Evolutionary conservation across 2,888 invertebrate species (phyloP).

Genomic region (Timema cristinae): DNA sequence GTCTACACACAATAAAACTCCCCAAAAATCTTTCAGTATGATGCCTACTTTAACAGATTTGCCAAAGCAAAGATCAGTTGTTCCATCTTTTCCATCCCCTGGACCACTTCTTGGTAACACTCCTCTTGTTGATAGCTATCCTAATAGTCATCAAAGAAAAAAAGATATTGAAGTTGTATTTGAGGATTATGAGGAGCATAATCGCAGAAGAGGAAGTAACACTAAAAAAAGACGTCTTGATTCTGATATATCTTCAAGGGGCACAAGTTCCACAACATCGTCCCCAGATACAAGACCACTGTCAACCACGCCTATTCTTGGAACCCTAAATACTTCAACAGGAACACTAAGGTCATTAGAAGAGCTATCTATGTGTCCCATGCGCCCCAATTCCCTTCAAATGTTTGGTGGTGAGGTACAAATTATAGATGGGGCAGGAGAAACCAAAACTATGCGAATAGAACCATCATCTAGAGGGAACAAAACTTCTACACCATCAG

Average conservation of each 20-base stretch:
- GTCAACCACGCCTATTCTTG: slow-evolving; percentile 18
- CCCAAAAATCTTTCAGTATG: no score
- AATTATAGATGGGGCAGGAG: slow-evolving; percentile 64
- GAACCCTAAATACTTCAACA: slow-evolving; percentile 29
- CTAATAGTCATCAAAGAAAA: slow-evolving; percentile 33
- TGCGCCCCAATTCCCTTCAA: slow-evolving; percentile 48
- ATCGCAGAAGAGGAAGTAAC: slow-evolving; percentile 6
- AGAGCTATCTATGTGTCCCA: slow-evolving; percentile 49
- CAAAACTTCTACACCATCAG: slow-evolving; percentile 12
- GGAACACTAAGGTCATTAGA: slow-evolving; percentile 53
- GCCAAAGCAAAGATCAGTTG: slow-evolving; percentile 4
- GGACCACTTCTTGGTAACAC: slow-evolving; percentile 80
- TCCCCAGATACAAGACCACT: slow-evolving; percentile 18
- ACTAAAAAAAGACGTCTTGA: slow-evolving; percentile 25
- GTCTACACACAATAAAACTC: no score
- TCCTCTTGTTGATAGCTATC: slow-evolving; percentile 67
- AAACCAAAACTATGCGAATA: slow-evolving; percentile 64
- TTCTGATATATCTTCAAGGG: slow-evolving; percentile 23
- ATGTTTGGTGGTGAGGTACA: slow-evolving; percentile 77
- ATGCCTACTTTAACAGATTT: no score
- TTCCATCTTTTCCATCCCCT: slow-evolving; percentile 67
- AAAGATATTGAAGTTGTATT: slow-evolving; percentile 38
- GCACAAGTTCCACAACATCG: slow-evolving; percentile 20
- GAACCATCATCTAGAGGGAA: slow-evolving; percentile 47
- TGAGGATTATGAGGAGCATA: slow-evolving; percentile 14